A percentile compares a stretch with the other conserved stretches of the same genome.
Evolutionary conservation across 2,888 invertebrate genomes (phyloP).

Genomic region (Corbicula japonica): DNA sequence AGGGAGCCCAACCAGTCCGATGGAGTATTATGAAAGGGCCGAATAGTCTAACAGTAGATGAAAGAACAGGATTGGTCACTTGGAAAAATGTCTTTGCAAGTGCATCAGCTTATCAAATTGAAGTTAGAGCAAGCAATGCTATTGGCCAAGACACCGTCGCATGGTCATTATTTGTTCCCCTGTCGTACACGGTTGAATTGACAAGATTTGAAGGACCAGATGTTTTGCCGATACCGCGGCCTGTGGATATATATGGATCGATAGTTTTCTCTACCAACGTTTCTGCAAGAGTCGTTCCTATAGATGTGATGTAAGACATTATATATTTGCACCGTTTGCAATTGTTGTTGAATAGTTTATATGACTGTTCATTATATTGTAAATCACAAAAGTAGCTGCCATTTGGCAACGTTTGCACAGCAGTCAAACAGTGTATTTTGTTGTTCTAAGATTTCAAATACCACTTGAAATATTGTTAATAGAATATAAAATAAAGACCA

Average conservation of each 20-base stretch:
- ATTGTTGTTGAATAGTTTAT: no score
- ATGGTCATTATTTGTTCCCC: slow-evolving; percentile 34
- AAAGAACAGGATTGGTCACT: slow-evolving; percentile 22
- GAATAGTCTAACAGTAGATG: slow-evolving; percentile 33
- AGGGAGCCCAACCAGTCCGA: slow-evolving; percentile 46
- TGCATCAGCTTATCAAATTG: no score
- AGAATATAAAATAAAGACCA: no score
- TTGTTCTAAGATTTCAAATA: no score
- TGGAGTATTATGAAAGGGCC: slow-evolving; percentile 35
- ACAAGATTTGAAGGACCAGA: slow-evolving; percentile 18
- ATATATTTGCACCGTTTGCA: no score
- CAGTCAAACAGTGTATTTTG: no score
- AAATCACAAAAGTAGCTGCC: no score
- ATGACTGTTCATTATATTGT: no score
- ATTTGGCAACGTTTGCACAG: no score
- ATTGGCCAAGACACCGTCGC: slow-evolving; percentile 37
- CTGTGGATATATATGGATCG: slow-evolving; percentile 33
- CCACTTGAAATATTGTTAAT: no score
- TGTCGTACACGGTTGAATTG: slow-evolving; percentile 41
- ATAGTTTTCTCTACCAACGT: slow-evolving; percentile 20
- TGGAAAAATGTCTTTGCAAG: slow-evolving; percentile 42
- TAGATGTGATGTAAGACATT: slow-evolving; percentile 40
- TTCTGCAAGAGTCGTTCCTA: slow-evolving; percentile 18
- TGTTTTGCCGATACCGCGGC: slow-evolving; percentile 25
- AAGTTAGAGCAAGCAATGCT: slow-evolving; percentile 36